Conservation (phyloP, 2,797 vertebrate species). For the Cephalopachus bancanus region DNA sequence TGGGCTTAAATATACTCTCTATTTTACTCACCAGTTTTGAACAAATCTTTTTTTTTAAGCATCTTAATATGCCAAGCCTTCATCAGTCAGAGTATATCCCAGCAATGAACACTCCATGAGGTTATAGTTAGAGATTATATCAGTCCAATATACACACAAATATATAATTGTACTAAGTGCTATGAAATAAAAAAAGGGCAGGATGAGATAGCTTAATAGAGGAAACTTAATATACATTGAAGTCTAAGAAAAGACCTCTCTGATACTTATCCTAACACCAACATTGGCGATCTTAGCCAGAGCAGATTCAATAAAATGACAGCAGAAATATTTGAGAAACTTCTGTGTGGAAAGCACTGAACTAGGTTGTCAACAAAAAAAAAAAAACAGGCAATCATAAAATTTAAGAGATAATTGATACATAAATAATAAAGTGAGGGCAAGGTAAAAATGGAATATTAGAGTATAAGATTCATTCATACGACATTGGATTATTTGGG, state of each 20-base stretch:
- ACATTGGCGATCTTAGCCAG: conserved; percentile 3
- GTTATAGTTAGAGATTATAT: not conserved
- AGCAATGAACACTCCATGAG: not conserved
- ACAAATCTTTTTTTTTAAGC: not conserved
- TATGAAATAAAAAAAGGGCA: not conserved
- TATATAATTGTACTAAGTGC: not conserved
- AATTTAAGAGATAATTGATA: conserved; percentile 13
- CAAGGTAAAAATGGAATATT: not conserved
- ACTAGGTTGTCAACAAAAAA: not conserved
- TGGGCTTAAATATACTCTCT: not conserved
- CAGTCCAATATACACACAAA: not conserved
- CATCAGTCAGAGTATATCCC: not conserved
- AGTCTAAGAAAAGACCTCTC: not conserved
- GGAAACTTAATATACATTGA: conserved; percentile 14
- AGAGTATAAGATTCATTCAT: not conserved
- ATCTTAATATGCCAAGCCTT: not conserved
- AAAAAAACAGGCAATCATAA: not conserved
- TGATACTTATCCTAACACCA: not conserved
- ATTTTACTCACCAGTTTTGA: not conserved
- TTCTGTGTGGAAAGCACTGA: not conserved
- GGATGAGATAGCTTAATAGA: not conserved
- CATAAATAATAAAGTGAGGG: not conserved
- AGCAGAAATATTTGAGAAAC: not conserved
- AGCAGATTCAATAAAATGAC: not conserved
- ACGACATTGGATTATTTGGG: not conserved